Base-by-base conservation (phyloP, 2,113 vertebrate genomes). In the Eulemur macaco region DNA sequence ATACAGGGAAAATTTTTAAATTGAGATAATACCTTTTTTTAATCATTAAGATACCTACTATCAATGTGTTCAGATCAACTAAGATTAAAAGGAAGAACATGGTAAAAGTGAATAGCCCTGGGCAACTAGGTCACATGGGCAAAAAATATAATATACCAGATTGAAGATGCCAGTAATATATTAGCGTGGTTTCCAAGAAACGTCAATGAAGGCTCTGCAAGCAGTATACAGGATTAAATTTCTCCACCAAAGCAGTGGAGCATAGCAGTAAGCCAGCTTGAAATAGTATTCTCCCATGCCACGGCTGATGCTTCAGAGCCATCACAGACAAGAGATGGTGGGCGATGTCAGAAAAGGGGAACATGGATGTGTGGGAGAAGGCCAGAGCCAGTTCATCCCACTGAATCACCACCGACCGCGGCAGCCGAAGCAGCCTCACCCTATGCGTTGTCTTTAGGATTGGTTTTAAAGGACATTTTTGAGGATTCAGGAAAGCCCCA, bases 251-350 rank as follows among this genome's bases (percentile, higher is more conserved):
- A 99, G 96, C 99, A 99, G 97, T 98, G 98, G 21, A 99, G 99
- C 99, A 99, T 99, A 91, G 99, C 99, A 98, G 99, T 99, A 98
- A 99, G 99, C 99, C 99, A 99, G 98, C 99, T 99, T 50, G 99
- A 99, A 52, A 99, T 1, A 6, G 99, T 99, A 95, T 99, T 99
- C 91, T 84, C 98, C 81, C 98, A 91, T 2, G 99, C 99, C 21
- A 99, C 98, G 98, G 98, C 98, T 99, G 99, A 97, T 99, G 99
- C 96, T 99, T 99, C 97, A 99, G 96, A 80, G 99, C 97, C 99
- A 99, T 98, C 37, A 99, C 95, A 2, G 99, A 99, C 86, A 99
- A 98, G 56, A 99, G 60, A 31, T 99, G 99, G 96, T 99, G 99
- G 37, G 99, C 99, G 95, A 98, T 97, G 96, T 99, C 99, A 98